These are phyloP conservation scores for Pachycephus smyrnensis DNA, from an alignment of 2,888 invertebrate genomes.

Conservation along the genomic window DNA sequence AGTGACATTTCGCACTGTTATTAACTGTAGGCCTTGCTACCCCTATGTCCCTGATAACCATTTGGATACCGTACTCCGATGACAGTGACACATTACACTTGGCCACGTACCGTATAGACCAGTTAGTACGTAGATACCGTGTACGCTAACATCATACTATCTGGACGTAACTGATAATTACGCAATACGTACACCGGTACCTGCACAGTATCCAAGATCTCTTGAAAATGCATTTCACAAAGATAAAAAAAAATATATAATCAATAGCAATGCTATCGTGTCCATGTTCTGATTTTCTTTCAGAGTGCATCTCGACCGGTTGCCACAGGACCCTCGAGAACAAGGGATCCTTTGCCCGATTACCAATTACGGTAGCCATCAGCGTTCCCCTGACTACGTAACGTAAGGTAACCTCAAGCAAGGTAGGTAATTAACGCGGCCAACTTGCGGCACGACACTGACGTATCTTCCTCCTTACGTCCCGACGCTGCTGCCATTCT, in stretches of 20 bases:
- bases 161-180: constrained; percentile 60
- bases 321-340: not conserved
- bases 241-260: not conserved
- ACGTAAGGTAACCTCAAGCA: constrained; percentile 27
- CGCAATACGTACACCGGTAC: constrained; percentile 26
- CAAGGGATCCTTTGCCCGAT: constrained; percentile 33
- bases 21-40: constrained; percentile 30
- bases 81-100: constrained; percentile 62
- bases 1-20: constrained; percentile 38
- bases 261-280: not conserved
- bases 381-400: constrained; percentile 46
- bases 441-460: constrained; percentile 57
- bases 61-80: constrained; percentile 54
- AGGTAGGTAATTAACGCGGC: constrained; percentile 59
- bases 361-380: constrained; percentile 52
- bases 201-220: not conserved
- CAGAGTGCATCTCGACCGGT: not conserved
- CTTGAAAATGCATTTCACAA: not conserved
- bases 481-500: not conserved
- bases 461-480: constrained; percentile 58
- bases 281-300: not conserved
- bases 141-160: constrained; percentile 41
- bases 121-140: constrained; percentile 24
- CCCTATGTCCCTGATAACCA: constrained; percentile 51
- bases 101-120: constrained; percentile 42